Conservation (phyloP, 2,797 vertebrate genomes). For the Melanotaenia nigrans region DNA sequence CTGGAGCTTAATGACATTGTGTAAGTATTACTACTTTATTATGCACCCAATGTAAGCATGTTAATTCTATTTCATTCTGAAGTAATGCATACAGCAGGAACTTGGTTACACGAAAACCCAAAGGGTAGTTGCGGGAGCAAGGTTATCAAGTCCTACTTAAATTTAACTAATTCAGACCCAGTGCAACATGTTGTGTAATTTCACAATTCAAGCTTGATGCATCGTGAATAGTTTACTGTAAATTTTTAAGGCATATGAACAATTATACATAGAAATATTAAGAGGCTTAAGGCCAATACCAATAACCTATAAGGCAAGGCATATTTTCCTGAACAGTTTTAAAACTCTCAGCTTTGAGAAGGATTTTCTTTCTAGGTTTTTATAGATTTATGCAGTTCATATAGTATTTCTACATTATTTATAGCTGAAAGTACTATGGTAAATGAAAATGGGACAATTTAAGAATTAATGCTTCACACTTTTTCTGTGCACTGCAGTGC, state of each 20-base stretch:
- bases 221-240: neutral
- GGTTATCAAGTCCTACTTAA: neutral
- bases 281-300: neutral
- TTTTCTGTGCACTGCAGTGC: too few species aligned
- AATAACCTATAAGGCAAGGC: neutral
- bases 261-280: neutral
- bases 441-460: neutral
- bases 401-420: neutral
- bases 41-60: neutral
- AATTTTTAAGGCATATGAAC: neutral
- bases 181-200: neutral
- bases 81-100: neutral
- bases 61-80: neutral
- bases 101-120: too few species aligned
- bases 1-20: conserved; percentile 94
- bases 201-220: neutral
- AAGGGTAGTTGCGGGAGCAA: neutral
- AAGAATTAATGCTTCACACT: neutral
- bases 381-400: neutral
- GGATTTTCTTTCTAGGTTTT: neutral
- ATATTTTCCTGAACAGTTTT: neutral
- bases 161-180: neutral
- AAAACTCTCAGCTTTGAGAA: neutral
- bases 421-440: neutral
- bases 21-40: conserved; percentile 76